Evolutionary conservation across 2,888 invertebrate genomes (phyloP).

Genomic region (Sicus ferrugineus): DNA sequence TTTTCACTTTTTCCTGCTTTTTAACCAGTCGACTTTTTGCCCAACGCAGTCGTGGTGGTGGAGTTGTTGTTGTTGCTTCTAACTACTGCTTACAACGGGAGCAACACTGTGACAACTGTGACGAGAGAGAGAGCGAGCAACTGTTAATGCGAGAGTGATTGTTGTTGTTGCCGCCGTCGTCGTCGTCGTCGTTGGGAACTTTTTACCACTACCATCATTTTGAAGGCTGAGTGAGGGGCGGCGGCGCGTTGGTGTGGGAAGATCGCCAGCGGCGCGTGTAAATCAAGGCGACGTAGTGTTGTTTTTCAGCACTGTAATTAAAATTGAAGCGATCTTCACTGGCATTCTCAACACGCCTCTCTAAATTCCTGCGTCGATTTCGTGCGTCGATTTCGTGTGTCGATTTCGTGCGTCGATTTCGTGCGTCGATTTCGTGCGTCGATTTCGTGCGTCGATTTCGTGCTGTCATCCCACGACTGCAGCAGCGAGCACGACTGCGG

Average conservation of each 20-base stretch:
- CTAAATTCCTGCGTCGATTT: no score
- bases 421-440: no score
- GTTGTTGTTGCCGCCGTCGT: background rate
- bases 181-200: slow-evolving; percentile 9
- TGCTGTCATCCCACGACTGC: no score
- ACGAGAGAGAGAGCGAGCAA: no score
- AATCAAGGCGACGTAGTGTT: background rate
- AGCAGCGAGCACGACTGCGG: background rate
- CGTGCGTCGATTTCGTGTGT: no score
- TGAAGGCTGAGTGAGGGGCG: slow-evolving; percentile 10
- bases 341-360: no score
- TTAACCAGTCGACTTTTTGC: background rate
- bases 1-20: slow-evolving; percentile 52
- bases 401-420: no score
- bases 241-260: slow-evolving; percentile 15
- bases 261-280: slow-evolving; percentile 10
- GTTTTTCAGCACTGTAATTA: no score
- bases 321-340: no score
- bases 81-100: background rate
- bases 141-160: no score
- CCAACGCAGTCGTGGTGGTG: background rate
- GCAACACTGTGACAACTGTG: background rate
- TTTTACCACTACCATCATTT: background rate
- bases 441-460: no score
- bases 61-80: background rate